Evolutionary conservation across 2,113 vertebrate species (phyloP).

Genomic region (Gasterosteus nipponicus): DNA sequence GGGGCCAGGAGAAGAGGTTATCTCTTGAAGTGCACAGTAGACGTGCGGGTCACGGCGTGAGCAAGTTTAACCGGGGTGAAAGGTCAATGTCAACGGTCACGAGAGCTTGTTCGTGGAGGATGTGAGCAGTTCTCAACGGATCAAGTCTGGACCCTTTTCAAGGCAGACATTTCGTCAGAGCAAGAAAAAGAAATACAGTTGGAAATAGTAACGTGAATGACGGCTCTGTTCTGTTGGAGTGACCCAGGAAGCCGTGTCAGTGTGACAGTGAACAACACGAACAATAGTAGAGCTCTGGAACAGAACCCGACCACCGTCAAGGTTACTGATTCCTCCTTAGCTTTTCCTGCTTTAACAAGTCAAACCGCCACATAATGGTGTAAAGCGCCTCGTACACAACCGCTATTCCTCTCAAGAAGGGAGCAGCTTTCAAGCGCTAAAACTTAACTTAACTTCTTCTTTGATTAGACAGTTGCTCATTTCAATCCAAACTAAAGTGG

Average conservation of each 20-base stretch:
- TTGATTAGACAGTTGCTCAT: neutral
- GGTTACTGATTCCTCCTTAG: neutral
- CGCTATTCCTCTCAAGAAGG: neutral
- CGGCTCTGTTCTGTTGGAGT: neutral
- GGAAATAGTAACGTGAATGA: conserved; percentile 12
- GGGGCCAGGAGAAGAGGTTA: conserved; percentile 16
- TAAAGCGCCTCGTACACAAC: neutral
- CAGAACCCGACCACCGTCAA: neutral
- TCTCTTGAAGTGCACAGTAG: conserved; percentile 25
- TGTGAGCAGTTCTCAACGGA: conserved; percentile 19
- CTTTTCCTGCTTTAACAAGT: neutral
- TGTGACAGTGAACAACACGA: conserved; percentile 1
- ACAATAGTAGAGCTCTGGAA: neutral
- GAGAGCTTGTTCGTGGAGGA: conserved; percentile 32
- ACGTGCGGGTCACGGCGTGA: conserved; percentile 31
- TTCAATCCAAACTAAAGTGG: neutral
- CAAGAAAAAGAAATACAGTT: neutral
- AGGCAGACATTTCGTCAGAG: neutral
- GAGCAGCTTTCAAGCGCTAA: neutral
- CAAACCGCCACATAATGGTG: neutral
- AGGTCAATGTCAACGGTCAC: conserved; percentile 40
- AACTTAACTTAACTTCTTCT: too few relatives aligned
- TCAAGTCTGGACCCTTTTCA: neutral
- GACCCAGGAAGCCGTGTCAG: neutral
- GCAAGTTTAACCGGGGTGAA: conserved; percentile 43